A percentile compares a stretch with the other conserved stretches of the same genome.
phyloP scores from a whole-genome alignment of 2,888 invertebrate genomes.

The Meteorus colon region DNA sequence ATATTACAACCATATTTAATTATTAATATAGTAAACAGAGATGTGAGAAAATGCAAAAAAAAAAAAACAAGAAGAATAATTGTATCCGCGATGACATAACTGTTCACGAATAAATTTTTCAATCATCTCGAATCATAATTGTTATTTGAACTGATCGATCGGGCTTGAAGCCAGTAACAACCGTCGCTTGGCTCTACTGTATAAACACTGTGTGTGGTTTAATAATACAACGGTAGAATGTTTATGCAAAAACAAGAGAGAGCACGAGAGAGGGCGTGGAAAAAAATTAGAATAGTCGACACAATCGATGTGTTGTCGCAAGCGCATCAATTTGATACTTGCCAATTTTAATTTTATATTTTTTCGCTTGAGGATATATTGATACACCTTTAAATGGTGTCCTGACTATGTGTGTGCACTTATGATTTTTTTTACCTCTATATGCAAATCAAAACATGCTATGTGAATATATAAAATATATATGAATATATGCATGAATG shows the following conservation, averaged over 20 bases:
- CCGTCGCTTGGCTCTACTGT: conserved; percentile 10
- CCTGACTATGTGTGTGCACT: not conserved
- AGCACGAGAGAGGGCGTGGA: not conserved
- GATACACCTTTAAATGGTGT: not conserved
- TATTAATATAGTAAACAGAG: no score
- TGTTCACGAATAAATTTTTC: not conserved
- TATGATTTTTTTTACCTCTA: not conserved
- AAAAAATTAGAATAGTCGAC: not conserved
- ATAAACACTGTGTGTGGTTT: conserved; percentile 9
- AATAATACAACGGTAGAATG: conserved; percentile 4
- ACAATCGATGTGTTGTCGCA: not conserved
- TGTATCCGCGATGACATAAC: not conserved
- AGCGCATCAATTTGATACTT: not conserved
- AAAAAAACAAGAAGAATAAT: not conserved
- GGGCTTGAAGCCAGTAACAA: not conserved
- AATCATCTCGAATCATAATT: not conserved
- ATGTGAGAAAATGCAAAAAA: not conserved
- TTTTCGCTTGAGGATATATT: not conserved
- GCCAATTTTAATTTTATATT: conserved; percentile 4
- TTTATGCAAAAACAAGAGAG: not conserved
- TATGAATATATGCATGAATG: not conserved
- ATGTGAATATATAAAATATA: not conserved
- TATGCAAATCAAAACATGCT: not conserved
- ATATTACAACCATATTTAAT: not conserved
- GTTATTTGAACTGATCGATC: conserved; percentile 4